Base-by-base conservation (phyloP, 2,113 vertebrate genomes). In the Ellobius talpinus region DNA sequence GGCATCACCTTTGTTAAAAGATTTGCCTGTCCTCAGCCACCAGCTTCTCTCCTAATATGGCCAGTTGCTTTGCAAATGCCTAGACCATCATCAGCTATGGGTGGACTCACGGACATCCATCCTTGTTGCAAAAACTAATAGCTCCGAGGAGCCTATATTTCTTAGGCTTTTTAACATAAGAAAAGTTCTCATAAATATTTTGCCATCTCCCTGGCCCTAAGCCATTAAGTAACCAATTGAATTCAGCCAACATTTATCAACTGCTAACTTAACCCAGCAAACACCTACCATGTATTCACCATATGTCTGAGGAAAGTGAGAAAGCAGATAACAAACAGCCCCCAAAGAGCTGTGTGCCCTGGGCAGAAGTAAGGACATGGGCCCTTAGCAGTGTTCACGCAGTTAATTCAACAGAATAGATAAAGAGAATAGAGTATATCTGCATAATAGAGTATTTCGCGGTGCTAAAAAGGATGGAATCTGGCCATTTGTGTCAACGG, bases 111-210 rank as follows among this genome's bases (percentile, higher is more conserved):
- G 0, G 3, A 84, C 87, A 81, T 96, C 33, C 52, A 89, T 97
- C 96, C 95, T 92, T 86, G 63, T 85, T 87, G 90, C 85, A 79
- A 95, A 92, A 91, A 47, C 42, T 94, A 96, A 86, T 92, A 92
- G 70, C 42, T 85, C 87, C 84, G 89, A 7, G 90, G 77, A 93
- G 33, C 45, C 61, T 21, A 23, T 68, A 88, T 45, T 74, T 97
- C 92, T 86, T 95, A n/a, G 81, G 76, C 72, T 89, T 93, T 97
- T 95, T 68, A 93, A 84, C 42, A 50, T 78, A 82, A 70, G 42
- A 92, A 89, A 97, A 16, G 89, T 33, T 95, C 85, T 73, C 63
- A 63, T 93, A 97, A 97, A 97, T 97, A 97, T 97, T 97, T 97
- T 95, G 86, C 93, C 92, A 92, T 94, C 86, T 89, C 39, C 36